Base-by-base conservation (phyloP, 2,888 invertebrate genomes). In the Beris morrisii region DNA sequence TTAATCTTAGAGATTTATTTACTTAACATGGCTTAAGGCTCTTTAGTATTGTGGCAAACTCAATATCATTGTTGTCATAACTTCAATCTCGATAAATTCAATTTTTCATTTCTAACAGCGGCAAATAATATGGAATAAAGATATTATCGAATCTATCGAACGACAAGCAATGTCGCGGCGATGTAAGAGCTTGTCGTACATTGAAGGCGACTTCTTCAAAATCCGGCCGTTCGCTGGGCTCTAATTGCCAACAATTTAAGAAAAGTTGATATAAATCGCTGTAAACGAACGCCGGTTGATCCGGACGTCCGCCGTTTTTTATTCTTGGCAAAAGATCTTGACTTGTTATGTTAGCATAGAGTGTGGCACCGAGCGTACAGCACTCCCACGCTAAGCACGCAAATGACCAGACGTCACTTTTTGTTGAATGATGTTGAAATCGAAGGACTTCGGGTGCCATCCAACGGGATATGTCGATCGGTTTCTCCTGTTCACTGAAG, bases 341-440 rank as follows among this genome's bases (percentile, higher is more conserved):
- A 67, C 84, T 87, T 4, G 82, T 80, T n/a, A 90, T 83, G 73
- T 87, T 86, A 1, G 87, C 84, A 75, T 91, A 93, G 0, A 90
- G 91, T 1, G 93, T 93, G 1, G 87, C 93, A 45, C 90, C 93
- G 74, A 93, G 81, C 4, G 90, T 87, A 71, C 90, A 84, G 68
- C 90, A 87, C 79, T 94, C 94, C 93, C 93, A 94, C 69, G 93
- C 81, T 11, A 93, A 77, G 68, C 91, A 87, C 0, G 90, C 93
- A 77, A 88, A 92, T 0, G 92, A 89, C 93, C 93, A 94, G 5
- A 92, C 85, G 74, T 93, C 92, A 64, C 90, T 89, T 73, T 90
- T 88, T 4, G 83, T 81, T n/a, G 87, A 86, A 71, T 85, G 87
- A 57, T 87, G 85, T 59, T 86, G 87, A 73, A 87, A 86, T 38